Conservation (phyloP, 2,113 vertebrate species). For the Tyrannus savana region DNA sequence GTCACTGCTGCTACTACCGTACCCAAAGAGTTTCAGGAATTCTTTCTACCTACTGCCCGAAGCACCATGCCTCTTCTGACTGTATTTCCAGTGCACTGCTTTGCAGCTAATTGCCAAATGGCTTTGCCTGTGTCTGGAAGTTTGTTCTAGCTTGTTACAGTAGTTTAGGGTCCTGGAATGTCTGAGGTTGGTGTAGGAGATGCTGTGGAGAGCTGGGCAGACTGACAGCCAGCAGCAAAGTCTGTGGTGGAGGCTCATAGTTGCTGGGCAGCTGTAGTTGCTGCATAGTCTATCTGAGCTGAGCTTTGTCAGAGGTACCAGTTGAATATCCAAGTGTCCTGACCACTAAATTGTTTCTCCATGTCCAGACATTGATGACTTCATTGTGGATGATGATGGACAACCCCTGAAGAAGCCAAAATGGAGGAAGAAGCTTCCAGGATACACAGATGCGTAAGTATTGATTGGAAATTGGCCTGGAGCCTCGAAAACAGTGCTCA, state of each 20-base stretch:
- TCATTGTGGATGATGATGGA: slow-evolving; percentile 97
- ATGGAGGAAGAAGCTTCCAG: slow-evolving; percentile 93
- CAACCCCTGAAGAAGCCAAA: slow-evolving; percentile 94
- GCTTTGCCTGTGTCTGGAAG: not conserved
- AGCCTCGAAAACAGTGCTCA: not conserved
- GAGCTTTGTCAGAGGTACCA: not conserved
- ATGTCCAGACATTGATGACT: slow-evolving; percentile 91
- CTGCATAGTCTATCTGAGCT: not conserved
- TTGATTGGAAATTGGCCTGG: not conserved
- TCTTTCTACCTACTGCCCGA: not conserved
- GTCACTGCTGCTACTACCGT: not conserved
- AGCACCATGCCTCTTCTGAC: not conserved
- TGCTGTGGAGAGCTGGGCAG: not conserved
- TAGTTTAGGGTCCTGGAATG: not conserved
- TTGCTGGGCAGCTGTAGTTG: not conserved
- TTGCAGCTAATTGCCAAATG: not conserved
- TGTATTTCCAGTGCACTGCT: not conserved
- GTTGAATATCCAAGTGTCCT: not conserved
- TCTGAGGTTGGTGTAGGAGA: not conserved
- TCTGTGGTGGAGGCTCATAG: not conserved
- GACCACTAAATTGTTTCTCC: not conserved
- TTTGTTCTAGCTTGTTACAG: not conserved
- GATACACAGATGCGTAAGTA: slow-evolving; percentile 96
- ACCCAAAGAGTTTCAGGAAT: not conserved
- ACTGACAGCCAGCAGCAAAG: not conserved